Evolutionary conservation across 2,113 vertebrate genomes (phyloP).

Genomic region (Callithrix jacchus): DNA sequence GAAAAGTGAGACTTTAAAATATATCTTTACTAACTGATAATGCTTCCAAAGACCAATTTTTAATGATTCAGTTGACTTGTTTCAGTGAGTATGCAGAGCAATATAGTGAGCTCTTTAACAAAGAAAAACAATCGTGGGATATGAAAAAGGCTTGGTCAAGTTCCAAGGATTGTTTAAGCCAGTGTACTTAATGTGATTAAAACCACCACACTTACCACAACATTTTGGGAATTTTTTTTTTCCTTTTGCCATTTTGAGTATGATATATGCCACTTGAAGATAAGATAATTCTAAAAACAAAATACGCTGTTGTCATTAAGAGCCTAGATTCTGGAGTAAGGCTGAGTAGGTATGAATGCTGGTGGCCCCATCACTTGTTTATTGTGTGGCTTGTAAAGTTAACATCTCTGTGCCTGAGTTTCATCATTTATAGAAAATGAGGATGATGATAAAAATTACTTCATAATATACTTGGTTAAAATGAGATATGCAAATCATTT

Average conservation of each 20-base stretch:
- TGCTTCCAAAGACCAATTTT: neutral
- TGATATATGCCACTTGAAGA: neutral
- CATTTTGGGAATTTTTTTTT: neutral
- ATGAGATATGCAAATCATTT: neutral
- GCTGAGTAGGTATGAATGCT: neutral
- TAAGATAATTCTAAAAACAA: neutral
- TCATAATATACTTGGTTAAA: neutral
- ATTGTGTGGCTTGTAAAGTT: neutral
- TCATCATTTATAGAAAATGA: neutral
- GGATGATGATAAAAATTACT: neutral
- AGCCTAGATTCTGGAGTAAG: neutral
- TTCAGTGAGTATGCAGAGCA: neutral
- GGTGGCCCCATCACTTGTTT: neutral
- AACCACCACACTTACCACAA: neutral
- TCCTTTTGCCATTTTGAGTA: neutral
- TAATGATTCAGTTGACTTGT: neutral
- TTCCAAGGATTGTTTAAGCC: neutral
- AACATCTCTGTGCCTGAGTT: neutral
- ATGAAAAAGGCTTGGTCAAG: neutral
- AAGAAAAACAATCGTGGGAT: neutral
- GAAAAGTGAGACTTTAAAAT: neutral
- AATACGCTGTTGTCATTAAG: neutral
- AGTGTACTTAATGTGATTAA: neutral
- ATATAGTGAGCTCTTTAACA: neutral
- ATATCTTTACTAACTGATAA: neutral